phyloP scores from a whole-genome alignment of 2,888 invertebrate genomes.

The Philereme vetulata region DNA sequence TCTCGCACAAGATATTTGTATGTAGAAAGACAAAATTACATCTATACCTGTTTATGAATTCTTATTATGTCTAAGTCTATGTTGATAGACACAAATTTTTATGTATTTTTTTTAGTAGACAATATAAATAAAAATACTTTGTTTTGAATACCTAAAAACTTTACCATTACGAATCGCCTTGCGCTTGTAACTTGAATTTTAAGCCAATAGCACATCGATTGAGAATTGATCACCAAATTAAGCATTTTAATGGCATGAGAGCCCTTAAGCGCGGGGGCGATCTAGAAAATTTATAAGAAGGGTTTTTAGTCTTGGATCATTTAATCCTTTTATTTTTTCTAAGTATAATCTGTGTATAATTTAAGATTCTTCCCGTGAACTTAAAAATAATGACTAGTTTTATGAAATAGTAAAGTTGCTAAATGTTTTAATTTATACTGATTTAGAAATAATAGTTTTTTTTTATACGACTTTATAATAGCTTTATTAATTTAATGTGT shows the following conservation, averaged over 20 bases:
- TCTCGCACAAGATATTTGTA: too few relatives aligned
- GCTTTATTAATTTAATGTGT: too few relatives aligned
- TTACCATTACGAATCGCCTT: slow-evolving; percentile 6
- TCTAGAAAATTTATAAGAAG: slow-evolving; percentile 17
- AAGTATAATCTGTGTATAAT: not conserved
- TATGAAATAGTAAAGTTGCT: not conserved
- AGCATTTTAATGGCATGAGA: slow-evolving; percentile 53
- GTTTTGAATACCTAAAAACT: too few relatives aligned
- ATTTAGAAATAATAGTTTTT: too few relatives aligned
- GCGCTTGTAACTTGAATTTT: slow-evolving; percentile 31
- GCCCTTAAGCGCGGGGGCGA: slow-evolving; percentile 38
- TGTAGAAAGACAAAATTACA: too few relatives aligned
- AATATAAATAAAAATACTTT: too few relatives aligned
- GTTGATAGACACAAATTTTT: too few relatives aligned
- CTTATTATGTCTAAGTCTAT: too few relatives aligned
- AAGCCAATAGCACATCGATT: slow-evolving; percentile 46
- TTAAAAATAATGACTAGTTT: not conserved
- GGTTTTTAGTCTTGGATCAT: not conserved
- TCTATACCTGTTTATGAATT: too few relatives aligned
- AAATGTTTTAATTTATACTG: too few relatives aligned
- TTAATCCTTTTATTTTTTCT: slow-evolving; percentile 6
- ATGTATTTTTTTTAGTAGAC: too few relatives aligned
- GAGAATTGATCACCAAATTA: slow-evolving; percentile 65
- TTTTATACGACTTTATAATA: too few relatives aligned
- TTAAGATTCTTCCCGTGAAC: not conserved